Conservation (phyloP, 2,888 invertebrate genomes). For the Acleris sparsana region DNA sequence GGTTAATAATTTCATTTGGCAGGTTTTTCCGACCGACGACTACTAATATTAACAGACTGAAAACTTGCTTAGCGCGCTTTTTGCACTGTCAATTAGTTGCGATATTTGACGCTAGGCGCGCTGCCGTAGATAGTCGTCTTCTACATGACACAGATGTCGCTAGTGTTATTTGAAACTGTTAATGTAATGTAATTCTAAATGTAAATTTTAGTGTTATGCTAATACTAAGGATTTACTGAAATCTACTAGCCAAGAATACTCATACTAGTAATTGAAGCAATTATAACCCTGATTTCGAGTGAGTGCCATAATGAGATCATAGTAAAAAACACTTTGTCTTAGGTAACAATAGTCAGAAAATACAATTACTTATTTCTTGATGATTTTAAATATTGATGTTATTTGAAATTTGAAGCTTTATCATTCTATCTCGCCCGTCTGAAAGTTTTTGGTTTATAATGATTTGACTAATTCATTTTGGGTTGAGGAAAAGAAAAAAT, state of each 20-base stretch:
- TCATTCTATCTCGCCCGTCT: neutral
- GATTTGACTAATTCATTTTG: neutral
- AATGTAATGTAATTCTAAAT: too few species aligned
- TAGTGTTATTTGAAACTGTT: neutral
- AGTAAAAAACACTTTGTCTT: slow-evolving; percentile 44
- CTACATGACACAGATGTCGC: neutral
- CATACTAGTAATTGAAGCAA: slow-evolving; percentile 75
- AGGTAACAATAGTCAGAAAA: slow-evolving; percentile 53
- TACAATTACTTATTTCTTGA: slow-evolving; percentile 39
- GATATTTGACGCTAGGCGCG: too few species aligned
- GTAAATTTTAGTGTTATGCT: neutral
- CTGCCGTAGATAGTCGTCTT: too few species aligned
- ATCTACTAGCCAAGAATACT: slow-evolving; percentile 50
- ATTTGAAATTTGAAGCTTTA: slow-evolving; percentile 21
- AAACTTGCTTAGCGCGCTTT: too few species aligned
- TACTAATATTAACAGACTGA: too few species aligned
- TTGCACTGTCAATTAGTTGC: too few species aligned
- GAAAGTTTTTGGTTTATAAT: neutral
- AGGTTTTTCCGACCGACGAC: too few species aligned
- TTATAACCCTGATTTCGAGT: slow-evolving; percentile 74
- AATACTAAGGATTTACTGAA: slow-evolving; percentile 52
- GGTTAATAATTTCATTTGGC: neutral
- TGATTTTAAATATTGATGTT: neutral
- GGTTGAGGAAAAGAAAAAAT: neutral
- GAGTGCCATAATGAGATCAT: slow-evolving; percentile 62